These are phyloP conservation scores for Zeuzera pyrina DNA, from an alignment of 2,888 invertebrate genomes.

Conservation along the genomic window DNA sequence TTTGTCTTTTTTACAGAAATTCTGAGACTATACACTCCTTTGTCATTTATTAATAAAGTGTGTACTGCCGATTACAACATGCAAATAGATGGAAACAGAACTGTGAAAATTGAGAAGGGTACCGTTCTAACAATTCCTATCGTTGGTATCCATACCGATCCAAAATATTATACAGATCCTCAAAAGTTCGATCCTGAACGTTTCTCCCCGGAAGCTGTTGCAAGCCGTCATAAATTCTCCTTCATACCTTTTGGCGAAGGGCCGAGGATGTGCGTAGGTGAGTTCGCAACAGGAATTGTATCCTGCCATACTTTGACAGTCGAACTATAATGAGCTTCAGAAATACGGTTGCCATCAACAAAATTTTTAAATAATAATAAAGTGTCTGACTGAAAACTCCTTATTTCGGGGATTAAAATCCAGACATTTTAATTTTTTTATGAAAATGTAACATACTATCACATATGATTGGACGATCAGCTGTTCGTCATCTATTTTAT, in stretches of 20 bases:
- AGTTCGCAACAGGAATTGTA: no score
- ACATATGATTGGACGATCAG: no score
- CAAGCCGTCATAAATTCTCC: constrained; percentile 22
- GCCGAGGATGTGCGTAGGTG: no score
- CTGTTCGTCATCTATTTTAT: no score
- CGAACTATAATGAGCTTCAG: no score
- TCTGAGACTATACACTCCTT: constrained; percentile 25
- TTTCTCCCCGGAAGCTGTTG: constrained; percentile 39
- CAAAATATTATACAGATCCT: constrained; percentile 56
- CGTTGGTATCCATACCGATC: constrained; percentile 52
- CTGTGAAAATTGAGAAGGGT: constrained; percentile 11
- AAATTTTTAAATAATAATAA: no score
- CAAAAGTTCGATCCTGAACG: constrained; percentile 65
- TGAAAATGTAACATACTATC: no score
- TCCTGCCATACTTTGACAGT: no score
- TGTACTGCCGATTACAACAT: constrained; percentile 22
- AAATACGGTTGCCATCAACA: no score
- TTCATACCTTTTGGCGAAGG: constrained; percentile 49
- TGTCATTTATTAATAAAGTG: constrained; percentile 19
- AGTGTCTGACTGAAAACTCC: no score
- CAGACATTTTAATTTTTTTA: no score
- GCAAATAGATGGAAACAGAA: constrained; percentile 9
- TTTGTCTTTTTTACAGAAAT: constrained; percentile 23
- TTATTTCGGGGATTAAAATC: no score
- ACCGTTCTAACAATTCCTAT: constrained; percentile 36